Conservation (phyloP, 2,888 invertebrate genomes). For the Andrena marginata region DNA sequence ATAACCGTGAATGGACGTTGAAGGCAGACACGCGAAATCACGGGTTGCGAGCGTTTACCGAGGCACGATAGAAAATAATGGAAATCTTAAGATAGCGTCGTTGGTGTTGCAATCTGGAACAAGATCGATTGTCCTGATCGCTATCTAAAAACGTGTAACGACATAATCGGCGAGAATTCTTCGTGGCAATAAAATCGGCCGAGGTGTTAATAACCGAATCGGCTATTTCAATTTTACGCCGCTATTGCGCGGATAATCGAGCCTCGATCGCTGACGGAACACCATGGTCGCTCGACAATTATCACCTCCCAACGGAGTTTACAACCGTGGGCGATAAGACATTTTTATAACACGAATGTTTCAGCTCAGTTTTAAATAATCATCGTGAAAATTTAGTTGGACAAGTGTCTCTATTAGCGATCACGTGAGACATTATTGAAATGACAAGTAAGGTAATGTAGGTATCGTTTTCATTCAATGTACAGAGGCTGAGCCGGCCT, state of each 20-base stretch:
- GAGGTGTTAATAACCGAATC: constrained; percentile 56
- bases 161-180: constrained; percentile 46
- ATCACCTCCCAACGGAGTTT: constrained; percentile 12
- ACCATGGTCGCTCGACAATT: constrained; percentile 10
- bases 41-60: constrained; percentile 6
- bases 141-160: constrained; percentile 55
- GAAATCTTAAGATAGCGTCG: constrained; percentile 46
- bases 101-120: constrained; percentile 31
- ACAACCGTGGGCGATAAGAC: neutral
- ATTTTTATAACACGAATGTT: neutral
- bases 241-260: constrained; percentile 37
- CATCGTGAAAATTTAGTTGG: no score
- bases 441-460: no score
- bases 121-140: constrained; percentile 56
- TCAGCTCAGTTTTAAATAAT: no score
- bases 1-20: neutral
- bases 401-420: no score
- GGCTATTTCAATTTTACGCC: constrained; percentile 13
- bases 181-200: constrained; percentile 48
- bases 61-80: constrained; percentile 49
- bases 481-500: no score
- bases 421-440: no score
- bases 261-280: constrained; percentile 12
- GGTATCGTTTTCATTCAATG: no score
- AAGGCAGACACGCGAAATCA: constrained; percentile 26